Evolutionary conservation across 2,888 invertebrate genomes (phyloP).

Genomic region (Julus scanicus): DNA sequence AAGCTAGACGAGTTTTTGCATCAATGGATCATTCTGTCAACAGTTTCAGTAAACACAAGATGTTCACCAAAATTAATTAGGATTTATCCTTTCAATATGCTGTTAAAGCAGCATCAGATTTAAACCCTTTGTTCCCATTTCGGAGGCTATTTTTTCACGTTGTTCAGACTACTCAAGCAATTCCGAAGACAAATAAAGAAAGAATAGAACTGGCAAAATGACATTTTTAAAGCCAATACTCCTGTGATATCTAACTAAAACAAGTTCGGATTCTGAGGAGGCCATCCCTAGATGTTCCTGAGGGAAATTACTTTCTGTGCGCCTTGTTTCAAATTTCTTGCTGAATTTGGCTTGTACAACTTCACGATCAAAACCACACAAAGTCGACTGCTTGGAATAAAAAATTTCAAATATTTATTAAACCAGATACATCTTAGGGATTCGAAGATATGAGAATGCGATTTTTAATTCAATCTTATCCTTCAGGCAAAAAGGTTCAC

Average conservation of each 20-base stretch:
- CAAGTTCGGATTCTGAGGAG: neutral
- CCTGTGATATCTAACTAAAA: neutral
- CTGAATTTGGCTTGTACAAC: neutral
- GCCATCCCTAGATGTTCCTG: neutral
- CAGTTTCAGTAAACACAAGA: neutral
- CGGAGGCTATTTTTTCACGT: neutral
- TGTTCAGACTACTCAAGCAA: slow-evolving; percentile 11
- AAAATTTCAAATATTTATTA: neutral
- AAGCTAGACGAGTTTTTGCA: neutral
- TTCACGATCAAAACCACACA: neutral
- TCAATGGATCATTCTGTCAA: neutral
- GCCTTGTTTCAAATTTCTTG: neutral
- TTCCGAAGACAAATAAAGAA: neutral
- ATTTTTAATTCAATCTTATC: neutral
- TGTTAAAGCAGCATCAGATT: neutral
- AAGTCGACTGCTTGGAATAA: neutral
- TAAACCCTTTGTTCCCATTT: neutral
- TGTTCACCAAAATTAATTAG: neutral
- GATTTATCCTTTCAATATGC: neutral
- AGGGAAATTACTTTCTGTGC: neutral
- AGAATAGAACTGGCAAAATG: neutral
- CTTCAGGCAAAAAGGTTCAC: neutral
- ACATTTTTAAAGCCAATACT: neutral
- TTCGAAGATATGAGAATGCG: neutral
- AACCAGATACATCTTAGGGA: neutral